Base-by-base conservation (phyloP, 2,888 invertebrate genomes). In the Parascotia fuliginaria region DNA sequence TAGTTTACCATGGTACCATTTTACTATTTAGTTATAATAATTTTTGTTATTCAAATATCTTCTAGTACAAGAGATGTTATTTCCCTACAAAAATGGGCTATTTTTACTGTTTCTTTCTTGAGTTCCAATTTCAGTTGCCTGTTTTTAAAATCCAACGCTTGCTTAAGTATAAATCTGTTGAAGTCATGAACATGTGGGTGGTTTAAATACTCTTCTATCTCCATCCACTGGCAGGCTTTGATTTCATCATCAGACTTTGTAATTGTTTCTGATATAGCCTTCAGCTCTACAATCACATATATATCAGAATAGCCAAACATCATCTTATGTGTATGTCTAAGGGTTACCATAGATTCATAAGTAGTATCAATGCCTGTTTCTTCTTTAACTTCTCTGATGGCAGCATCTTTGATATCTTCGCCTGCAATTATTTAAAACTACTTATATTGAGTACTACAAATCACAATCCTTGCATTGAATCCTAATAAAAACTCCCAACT, bases 271-370 rank as follows among this genome's bases (percentile, higher is more conserved):
- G 94, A 93, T 1, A 90, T 76, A 0, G 98, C 96, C 69, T 90
- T 94, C 43, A 98, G 87, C 55, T 94, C 93, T 3, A 97, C 94
- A 1, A 98, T 94, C 45, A 96, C 92, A 83, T 98, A 98, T 46
- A 98, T 94, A 81, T 98, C 98, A 0, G 97, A 97, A 82, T 97
- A 97, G 0, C 93, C 95, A 82, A 96, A 97, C 78, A 94, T 94
- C 45, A 94, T 94, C 24, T 93, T 89, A 77, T 97, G 97, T 13
- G 94, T 93, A 75, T 98, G 98, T 56, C 98, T 93, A 38, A 97
- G 92, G 36, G 95, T 94, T 1, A 98, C 83, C 52, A 98, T 87
- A 12, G 96, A 95, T 48, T 95, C 93, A 82, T 97, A 98, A 69
- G 94, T 93, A 0, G 96, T 93, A 61, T 94, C 87, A 44, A 98